Conservation (phyloP, 2,888 invertebrate species). For the Tethea ocularis region DNA sequence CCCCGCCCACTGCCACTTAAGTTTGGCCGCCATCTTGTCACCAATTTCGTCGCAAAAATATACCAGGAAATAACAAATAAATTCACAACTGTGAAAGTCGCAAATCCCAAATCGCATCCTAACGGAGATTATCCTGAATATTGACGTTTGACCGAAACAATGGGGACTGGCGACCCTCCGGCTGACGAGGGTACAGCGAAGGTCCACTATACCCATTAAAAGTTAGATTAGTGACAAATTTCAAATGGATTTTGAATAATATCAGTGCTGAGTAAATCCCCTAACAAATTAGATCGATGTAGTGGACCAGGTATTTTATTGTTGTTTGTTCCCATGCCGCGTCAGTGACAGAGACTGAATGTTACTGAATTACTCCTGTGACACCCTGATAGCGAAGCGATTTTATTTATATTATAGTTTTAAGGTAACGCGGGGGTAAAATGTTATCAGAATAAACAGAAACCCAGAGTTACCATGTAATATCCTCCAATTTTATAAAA, state of each 20-base stretch:
- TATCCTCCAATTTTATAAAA: no score
- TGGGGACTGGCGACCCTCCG: slow-evolving; percentile 20
- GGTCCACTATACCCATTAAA: slow-evolving; percentile 41
- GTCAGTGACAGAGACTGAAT: background rate
- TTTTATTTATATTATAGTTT: background rate
- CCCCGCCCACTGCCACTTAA: no score
- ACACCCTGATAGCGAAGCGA: background rate
- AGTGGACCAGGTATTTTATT: background rate
- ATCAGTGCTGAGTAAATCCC: background rate
- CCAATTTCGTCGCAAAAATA: background rate
- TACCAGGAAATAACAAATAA: background rate
- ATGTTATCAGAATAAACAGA: no score
- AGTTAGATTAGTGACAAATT: slow-evolving; percentile 55
- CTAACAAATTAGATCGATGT: background rate
- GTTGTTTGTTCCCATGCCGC: background rate
- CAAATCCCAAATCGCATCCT: slow-evolving; percentile 1
- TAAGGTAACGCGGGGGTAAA: no score
- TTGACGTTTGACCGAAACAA: slow-evolving; percentile 41
- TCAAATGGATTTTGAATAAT: slow-evolving; percentile 43
- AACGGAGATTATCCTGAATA: slow-evolving; percentile 16
- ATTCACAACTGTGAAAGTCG: background rate
- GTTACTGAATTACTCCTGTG: background rate
- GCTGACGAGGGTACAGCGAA: slow-evolving; percentile 47
- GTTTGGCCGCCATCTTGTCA: background rate
- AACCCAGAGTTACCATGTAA: no score